phyloP scores from a whole-genome alignment of 2,797 vertebrate genomes.

The Darevskia mixta region DNA sequence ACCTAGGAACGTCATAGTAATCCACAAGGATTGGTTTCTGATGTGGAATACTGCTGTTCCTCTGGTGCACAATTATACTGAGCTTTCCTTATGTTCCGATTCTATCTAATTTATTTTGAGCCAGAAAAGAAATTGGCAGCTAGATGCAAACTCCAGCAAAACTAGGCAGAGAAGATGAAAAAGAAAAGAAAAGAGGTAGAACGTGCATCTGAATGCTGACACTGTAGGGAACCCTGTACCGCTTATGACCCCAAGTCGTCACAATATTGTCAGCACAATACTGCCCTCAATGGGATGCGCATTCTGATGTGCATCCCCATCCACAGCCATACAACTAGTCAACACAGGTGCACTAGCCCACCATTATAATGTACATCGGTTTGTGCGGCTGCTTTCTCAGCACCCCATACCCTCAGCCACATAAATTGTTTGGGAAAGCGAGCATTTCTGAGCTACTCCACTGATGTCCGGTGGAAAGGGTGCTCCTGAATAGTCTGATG shows the following conservation, averaged over 20 bases:
- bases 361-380: neutral
- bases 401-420: neutral
- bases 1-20: neutral
- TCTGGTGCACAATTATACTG: neutral
- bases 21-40: neutral
- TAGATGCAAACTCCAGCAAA: neutral
- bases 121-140: neutral
- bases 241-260: neutral
- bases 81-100: neutral
- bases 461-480: neutral
- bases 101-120: neutral
- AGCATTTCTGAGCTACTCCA: neutral
- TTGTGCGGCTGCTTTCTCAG: neutral
- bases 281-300: neutral
- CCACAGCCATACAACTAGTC: neutral
- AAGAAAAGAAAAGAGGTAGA: neutral
- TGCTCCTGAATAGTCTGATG: neutral
- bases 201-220: neutral
- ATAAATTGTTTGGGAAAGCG: neutral
- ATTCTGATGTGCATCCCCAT: neutral
- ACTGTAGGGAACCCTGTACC: neutral
- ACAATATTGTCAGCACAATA: neutral
- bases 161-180: neutral
- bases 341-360: neutral
- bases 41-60: neutral